Base-by-base conservation (phyloP, 1,140 invertebrate genomes). In the Chrysopa pallens region DNA sequence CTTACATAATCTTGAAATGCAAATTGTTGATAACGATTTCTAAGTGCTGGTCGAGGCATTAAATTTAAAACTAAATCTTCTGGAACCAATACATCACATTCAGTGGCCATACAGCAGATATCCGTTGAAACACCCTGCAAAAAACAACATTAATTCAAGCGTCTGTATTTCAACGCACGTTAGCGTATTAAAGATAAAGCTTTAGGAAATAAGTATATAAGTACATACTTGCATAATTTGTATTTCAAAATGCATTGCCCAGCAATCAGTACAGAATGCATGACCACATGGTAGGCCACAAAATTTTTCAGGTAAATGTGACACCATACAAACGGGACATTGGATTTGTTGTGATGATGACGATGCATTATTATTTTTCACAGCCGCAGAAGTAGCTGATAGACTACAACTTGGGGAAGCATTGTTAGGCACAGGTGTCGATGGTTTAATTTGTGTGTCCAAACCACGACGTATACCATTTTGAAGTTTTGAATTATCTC, bases 1-100 rank as follows among this genome's bases (percentile, higher is more conserved):
- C 83, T 88, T 1, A 99, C 89, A 68, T 95, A 93, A 64, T 98
- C 94, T 54, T 85, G 78, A 60, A 97, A 97, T 47, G 87, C 81
- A 60, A 94, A 90, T 49, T 90, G 80, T 57, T 95, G 86, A 68
- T 96, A 99, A 55, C 88, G 86, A 55, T 93, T 86, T 43, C 85
- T 68, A 54, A 94, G 71, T 17, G 69, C 69, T 27, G 82, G 77
- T 55, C 83, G 82, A 36, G 73, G 76, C 12, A 97, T 67, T 50
- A 93, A 68, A 39, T 78, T 78, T 38, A 94, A 66, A 15, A 96
- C 88, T 73, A 99, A 91, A 61, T 97, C 92, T 69, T 97, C 91
- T 23, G 91, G 87, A 38, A 86, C 86, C 50, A 93, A 63, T 3
- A 96, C 76, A 56, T 84, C 78, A 64, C 95, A 99, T 38, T 87